Percentiles rank a stretch among this genome's conserved stretches.
Evolutionary conservation across 2,113 vertebrate species (phyloP).

Genomic region (rat (Rattus norvegicus)): GRCr8 NC_086027.1:96773501-96774000

Average conservation of each 20-base stretch:
- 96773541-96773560: background rate
- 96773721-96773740: background rate
- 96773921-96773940: background rate
- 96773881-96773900: background rate
- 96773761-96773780: background rate
- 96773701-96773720: background rate
- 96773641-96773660: background rate
- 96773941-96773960: background rate
- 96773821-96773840: too few species aligned
- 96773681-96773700: background rate
- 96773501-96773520: background rate
- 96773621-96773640: background rate
- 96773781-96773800: background rate
- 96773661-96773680: background rate
- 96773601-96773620: background rate
- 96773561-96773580: background rate
- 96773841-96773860: background rate
- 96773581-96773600: background rate
- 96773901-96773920: background rate
- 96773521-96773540: background rate
- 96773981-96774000: background rate
- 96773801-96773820: background rate
- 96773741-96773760: background rate
- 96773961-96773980: background rate
- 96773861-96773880: background rate